Percentiles rank a stretch among this genome's conserved stretches.
Evolutionary conservation across 64 coral and sea anemone genomes (phyloP).

Genomic region (Hydrozoanthus tunicans): DNA sequence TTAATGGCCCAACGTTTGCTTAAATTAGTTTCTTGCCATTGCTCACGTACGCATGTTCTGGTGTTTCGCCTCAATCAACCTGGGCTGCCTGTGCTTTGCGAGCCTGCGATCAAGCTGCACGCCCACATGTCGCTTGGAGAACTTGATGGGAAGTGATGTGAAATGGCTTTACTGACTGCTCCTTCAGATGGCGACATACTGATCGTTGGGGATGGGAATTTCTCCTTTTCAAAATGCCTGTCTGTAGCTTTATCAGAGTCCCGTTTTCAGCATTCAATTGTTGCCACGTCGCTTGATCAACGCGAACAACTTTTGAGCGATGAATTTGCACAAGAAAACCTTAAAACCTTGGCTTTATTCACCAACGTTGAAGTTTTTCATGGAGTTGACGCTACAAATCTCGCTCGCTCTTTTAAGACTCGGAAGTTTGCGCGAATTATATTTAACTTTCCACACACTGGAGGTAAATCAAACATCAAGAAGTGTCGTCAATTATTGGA

Average conservation of each 20-base stretch:
- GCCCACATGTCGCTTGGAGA: too few relatives aligned
- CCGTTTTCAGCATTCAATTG: constrained; percentile 31
- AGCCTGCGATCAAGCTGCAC: too few relatives aligned
- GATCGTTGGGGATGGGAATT: constrained; percentile 95
- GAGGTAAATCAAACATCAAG: constrained; percentile 93
- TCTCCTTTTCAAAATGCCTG: constrained; percentile 89
- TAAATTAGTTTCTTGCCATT: too few relatives aligned
- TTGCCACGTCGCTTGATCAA: constrained; percentile 83
- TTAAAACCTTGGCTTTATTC: constrained; percentile 50
- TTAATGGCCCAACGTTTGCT: too few relatives aligned
- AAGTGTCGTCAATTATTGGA: constrained; percentile 82
- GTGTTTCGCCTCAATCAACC: too few relatives aligned
- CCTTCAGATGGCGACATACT: constrained; percentile 64
- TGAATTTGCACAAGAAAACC: constrained; percentile 76
- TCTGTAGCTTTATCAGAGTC: constrained; percentile 50
- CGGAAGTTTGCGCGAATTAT: constrained; percentile 79
- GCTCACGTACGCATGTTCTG: too few relatives aligned
- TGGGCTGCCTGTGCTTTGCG: too few relatives aligned
- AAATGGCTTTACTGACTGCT: constrained; percentile 69
- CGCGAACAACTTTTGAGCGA: constrained; percentile 52
- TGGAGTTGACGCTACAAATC: constrained; percentile 86
- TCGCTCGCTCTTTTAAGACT: constrained; percentile 53
- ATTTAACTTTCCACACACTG: constrained; percentile 96
- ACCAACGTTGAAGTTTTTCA: constrained; percentile 70
- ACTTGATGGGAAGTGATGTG: too few relatives aligned